phyloP scores from a whole-genome alignment of 1,140 invertebrate species.

The Macrostomum lignano region DNA sequence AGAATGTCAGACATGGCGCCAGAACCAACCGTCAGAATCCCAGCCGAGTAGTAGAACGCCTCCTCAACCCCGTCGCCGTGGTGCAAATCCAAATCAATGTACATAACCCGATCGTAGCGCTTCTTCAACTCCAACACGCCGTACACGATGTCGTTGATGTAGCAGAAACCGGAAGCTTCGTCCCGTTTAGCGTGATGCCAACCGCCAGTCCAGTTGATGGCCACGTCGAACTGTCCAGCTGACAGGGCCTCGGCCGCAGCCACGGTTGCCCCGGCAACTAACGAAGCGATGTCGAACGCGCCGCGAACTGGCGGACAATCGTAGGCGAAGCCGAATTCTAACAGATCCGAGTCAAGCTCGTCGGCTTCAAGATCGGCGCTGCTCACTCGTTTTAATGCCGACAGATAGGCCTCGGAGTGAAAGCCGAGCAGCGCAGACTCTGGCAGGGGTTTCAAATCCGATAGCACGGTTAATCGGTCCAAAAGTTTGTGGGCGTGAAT shows the following conservation, averaged over 20 bases:
- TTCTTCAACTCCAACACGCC: not conserved
- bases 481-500: no score
- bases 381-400: no score
- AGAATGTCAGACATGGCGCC: no score
- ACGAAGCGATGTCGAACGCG: conserved; percentile 34
- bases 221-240: conserved; percentile 29
- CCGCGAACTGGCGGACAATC: conserved; percentile 42
- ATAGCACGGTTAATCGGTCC: no score
- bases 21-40: conserved; percentile 71
- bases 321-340: conserved; percentile 32
- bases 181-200: conserved; percentile 58
- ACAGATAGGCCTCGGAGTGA: no score
- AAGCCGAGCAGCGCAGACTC: no score
- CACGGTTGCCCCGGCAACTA: conserved; percentile 39
- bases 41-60: conserved; percentile 64
- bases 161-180: conserved; percentile 6
- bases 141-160: conserved; percentile 1
- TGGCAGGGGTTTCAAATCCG: no score
- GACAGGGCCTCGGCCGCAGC: conserved; percentile 38
- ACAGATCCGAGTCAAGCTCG: no score
- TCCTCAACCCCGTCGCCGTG: conserved; percentile 73
- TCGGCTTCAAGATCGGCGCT: no score
- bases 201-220: conserved; percentile 53
- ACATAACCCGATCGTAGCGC: conserved; percentile 37
- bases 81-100: conserved; percentile 72